A percentile compares a stretch with the other conserved stretches of the same genome.
phyloP scores from a whole-genome alignment of 2,888 invertebrate species.

The Scrobipalpa atriplicella region DNA sequence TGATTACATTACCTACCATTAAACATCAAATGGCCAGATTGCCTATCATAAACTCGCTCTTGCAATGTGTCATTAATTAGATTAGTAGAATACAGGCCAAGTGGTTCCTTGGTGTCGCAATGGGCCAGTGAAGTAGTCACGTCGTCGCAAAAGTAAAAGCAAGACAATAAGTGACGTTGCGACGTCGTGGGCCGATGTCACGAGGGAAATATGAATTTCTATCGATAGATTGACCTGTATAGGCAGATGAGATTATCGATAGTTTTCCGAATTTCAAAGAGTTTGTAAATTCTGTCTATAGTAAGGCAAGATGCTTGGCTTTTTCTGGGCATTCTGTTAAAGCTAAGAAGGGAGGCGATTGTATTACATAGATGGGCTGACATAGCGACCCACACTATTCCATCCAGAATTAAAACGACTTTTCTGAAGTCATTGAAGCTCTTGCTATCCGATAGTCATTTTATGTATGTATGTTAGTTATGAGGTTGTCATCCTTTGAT shows the following conservation, averaged over 20 bases:
- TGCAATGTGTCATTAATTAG: neutral
- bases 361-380: too few species aligned
- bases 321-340: too few species aligned
- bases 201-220: conserved; percentile 14
- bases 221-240: conserved; percentile 13
- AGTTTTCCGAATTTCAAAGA: too few species aligned
- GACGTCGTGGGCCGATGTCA: conserved; percentile 14
- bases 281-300: too few species aligned
- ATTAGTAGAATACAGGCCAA: conserved; percentile 15
- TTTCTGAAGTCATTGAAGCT: too few species aligned
- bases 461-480: too few species aligned
- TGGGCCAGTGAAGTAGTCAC: conserved; percentile 13
- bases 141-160: conserved; percentile 27
- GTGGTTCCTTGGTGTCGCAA: conserved; percentile 8
- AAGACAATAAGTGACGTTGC: conserved; percentile 21
- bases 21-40: neutral
- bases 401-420: too few species aligned
- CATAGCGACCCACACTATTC: too few species aligned
- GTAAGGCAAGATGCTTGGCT: too few species aligned
- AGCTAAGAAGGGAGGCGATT: too few species aligned
- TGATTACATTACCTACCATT: neutral
- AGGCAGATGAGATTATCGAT: neutral
- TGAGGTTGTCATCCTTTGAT: too few species aligned
- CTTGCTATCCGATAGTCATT: too few species aligned
- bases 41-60: neutral